Evolutionary conservation across 2,888 invertebrate species (phyloP).

Genomic region (Xestobium rufovillosum): DNA sequence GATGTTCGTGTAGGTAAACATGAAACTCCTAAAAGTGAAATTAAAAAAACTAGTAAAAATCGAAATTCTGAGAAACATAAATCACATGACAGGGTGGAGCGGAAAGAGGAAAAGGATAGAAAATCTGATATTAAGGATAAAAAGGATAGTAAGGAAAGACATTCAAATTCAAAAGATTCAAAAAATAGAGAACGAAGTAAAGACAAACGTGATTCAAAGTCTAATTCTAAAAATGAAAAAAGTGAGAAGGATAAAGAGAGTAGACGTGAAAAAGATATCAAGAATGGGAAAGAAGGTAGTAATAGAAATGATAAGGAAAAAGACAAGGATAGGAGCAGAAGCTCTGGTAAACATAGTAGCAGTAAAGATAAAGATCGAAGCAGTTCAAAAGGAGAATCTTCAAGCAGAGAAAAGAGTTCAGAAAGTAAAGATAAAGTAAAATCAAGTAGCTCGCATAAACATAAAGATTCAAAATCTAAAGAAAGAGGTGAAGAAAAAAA

Average conservation of each 20-base stretch:
- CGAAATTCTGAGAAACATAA: constrained; percentile 43
- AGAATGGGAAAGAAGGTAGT: constrained; percentile 26
- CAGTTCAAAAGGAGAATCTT: constrained; percentile 15
- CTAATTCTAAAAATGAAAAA: constrained; percentile 22
- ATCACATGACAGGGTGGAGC: constrained; percentile 40
- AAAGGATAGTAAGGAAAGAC: constrained; percentile 40
- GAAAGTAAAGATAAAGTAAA: constrained; percentile 8
- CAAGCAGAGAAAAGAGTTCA: constrained; percentile 15
- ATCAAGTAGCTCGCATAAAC: constrained; percentile 24
- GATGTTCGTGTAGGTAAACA: constrained; percentile 17
- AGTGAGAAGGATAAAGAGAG: constrained; percentile 14
- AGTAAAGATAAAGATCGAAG: constrained; percentile 25
- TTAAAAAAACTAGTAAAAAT: constrained; percentile 33
- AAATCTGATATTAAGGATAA: constrained; percentile 48
- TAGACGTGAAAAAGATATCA: constrained; percentile 14
- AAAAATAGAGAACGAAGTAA: constrained; percentile 28
- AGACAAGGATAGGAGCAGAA: constrained; percentile 30
- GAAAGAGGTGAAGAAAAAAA: constrained; percentile 18
- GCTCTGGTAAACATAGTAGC: constrained; percentile 7
- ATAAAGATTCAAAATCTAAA: constrained; percentile 28
- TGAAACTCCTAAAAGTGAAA: constrained; percentile 17
- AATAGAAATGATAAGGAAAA: constrained; percentile 30
- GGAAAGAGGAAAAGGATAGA: constrained; percentile 47
- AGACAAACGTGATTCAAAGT: constrained; percentile 24
- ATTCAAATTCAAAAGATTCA: constrained; percentile 24